Evolutionary conservation across 35 echinoderm and acorn worm genomes (phyloP).

Genomic region (Patiria miniata): DNA sequence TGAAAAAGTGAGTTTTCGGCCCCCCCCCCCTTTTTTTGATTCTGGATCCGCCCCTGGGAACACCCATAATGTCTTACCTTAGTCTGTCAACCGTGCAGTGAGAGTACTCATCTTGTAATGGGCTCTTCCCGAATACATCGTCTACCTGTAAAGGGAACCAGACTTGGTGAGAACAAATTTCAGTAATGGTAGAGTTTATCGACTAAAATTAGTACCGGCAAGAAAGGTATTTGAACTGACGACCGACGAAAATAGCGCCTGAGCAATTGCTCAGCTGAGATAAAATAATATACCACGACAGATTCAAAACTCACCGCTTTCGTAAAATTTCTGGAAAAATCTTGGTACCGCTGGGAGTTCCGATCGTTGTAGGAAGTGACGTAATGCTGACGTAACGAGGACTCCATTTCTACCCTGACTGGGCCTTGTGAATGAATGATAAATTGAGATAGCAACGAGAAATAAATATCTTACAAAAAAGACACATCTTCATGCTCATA

Average conservation of each 20-base stretch:
- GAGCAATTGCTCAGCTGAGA: no score
- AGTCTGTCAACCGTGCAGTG: slow-evolving; percentile 1
- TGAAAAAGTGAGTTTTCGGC: no score
- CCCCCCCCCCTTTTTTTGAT: no score
- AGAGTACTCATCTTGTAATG: background rate
- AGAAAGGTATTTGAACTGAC: no score
- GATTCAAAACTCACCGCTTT: slow-evolving; percentile 1
- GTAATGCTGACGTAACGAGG: slow-evolving; percentile 13
- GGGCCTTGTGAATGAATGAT: background rate
- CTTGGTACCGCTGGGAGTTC: background rate
- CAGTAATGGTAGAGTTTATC: no score
- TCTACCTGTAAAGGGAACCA: background rate
- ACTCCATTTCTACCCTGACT: background rate
- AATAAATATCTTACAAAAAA: no score
- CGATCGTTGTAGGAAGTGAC: slow-evolving; percentile 1
- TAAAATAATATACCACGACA: background rate
- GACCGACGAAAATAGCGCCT: no score
- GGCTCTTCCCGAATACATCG: background rate
- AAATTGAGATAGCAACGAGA: background rate
- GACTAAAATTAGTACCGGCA: no score
- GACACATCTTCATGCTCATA: no score
- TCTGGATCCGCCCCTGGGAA: no score
- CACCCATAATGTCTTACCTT: background rate
- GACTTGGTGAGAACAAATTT: no score
- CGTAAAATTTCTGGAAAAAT: slow-evolving; percentile 2